A percentile compares a stretch with the other conserved stretches of the same genome.
Evolutionary conservation across 2,888 invertebrate species (phyloP).

Genomic region (Morpho deidamia): DNA sequence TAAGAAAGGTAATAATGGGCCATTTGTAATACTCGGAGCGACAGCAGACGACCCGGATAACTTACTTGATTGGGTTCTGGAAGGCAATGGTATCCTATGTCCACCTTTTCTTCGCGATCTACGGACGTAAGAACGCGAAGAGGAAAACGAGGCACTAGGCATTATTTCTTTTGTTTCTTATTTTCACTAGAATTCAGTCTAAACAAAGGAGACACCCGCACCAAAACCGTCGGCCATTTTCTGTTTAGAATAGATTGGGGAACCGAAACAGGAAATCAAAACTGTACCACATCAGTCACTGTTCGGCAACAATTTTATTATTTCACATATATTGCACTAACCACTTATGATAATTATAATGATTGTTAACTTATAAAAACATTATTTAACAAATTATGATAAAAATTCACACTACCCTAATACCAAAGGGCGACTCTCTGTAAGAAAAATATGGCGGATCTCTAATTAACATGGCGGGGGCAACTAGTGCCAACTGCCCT

Average conservation of each 20-base stretch:
- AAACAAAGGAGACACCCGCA: slow-evolving; percentile 91
- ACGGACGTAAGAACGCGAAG: slow-evolving; percentile 94
- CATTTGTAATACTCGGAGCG: slow-evolving; percentile 56
- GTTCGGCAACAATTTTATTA: slow-evolving; percentile 36
- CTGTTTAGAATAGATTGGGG: slow-evolving; percentile 80
- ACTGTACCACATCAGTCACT: slow-evolving; percentile 55
- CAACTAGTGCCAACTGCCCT: slow-evolving; percentile 47
- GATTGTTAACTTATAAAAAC: slow-evolving; percentile 61
- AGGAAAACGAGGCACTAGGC: slow-evolving; percentile 97
- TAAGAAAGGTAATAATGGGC: slow-evolving; percentile 51
- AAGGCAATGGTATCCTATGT: slow-evolving; percentile 90
- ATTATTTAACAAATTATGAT: slow-evolving; percentile 57
- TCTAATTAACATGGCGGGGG: slow-evolving; percentile 59
- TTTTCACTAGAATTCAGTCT: slow-evolving; percentile 78
- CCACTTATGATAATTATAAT: slow-evolving; percentile 56
- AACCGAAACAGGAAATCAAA: slow-evolving; percentile 66
- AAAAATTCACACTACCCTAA: slow-evolving; percentile 60
- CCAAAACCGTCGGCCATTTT: slow-evolving; percentile 90
- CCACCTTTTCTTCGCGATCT: slow-evolving; percentile 95
- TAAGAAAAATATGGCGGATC: slow-evolving; percentile 72
- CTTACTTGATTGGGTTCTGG: slow-evolving; percentile 89
- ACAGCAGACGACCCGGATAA: slow-evolving; percentile 72
- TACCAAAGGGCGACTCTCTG: slow-evolving; percentile 66
- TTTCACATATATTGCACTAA: slow-evolving; percentile 53
- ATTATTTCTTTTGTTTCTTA: slow-evolving; percentile 82